These are phyloP conservation scores for Iguana delicatissima DNA, from an alignment of 2,797 vertebrate species.

Conservation along the genomic window DNA sequence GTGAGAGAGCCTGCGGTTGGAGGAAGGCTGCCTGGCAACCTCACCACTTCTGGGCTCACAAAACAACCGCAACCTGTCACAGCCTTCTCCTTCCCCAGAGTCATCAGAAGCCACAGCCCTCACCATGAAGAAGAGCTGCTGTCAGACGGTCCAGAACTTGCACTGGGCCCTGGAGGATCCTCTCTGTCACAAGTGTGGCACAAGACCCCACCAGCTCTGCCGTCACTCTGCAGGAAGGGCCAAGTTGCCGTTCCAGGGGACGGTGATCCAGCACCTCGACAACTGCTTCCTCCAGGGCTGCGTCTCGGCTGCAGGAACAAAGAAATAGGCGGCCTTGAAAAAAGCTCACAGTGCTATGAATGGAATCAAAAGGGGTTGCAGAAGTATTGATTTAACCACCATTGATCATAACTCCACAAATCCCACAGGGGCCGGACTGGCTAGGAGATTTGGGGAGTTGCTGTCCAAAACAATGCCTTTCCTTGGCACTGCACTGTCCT, in stretches of 20 bases:
- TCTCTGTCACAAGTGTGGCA: conserved; percentile 88
- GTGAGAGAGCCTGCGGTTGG: too few species aligned
- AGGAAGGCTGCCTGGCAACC: too few species aligned
- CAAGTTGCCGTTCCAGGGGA: conserved; percentile 78
- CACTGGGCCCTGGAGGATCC: conserved; percentile 85
- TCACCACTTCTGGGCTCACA: not conserved
- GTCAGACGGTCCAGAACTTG: conserved; percentile 85
- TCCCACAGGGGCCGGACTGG: too few species aligned
- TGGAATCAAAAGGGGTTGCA: not conserved
- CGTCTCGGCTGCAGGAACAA: conserved; percentile 79
- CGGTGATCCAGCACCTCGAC: conserved; percentile 92
- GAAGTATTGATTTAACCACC: too few species aligned
- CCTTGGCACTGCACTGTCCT: too few species aligned
- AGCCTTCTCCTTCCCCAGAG: too few species aligned
- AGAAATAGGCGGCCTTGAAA: conserved; percentile 69
- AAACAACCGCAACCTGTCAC: too few species aligned
- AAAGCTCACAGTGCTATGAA: not conserved
- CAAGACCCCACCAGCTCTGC: conserved; percentile 91
- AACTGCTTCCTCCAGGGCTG: conserved; percentile 85
- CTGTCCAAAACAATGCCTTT: too few species aligned
- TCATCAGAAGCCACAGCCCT: not conserved
- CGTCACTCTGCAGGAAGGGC: conserved; percentile 79
- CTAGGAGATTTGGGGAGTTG: too few species aligned
- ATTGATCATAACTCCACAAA: too few species aligned
- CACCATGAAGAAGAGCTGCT: conserved; percentile 89